phyloP scores from a whole-genome alignment of 2,888 invertebrate genomes.

The Pristionchus arcanus region DNA sequence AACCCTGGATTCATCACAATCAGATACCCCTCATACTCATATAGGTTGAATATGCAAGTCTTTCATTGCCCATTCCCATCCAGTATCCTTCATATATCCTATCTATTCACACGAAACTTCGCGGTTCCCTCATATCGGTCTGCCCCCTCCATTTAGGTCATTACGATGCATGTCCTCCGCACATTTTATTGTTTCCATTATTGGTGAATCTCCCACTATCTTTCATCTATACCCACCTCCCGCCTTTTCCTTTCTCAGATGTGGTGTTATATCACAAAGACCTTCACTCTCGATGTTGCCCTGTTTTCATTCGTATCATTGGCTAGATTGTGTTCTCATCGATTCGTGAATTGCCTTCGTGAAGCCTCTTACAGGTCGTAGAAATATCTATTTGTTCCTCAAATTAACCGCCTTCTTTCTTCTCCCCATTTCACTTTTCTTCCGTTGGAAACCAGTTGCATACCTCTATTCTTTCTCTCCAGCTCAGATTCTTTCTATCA shows the following conservation, averaged over 20 bases:
- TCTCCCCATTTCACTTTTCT: slow-evolving; percentile 26
- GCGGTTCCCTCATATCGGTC: slow-evolving; percentile 26
- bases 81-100: slow-evolving; percentile 17
- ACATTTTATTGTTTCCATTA: background rate
- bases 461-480: slow-evolving; percentile 34
- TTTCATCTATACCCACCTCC: background rate
- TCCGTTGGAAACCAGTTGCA: background rate
- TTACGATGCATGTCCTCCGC: slow-evolving; percentile 7
- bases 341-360: slow-evolving; percentile 47
- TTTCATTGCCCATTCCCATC: slow-evolving; percentile 41
- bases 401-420: background rate
- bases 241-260: slow-evolving; percentile 35
- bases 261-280: slow-evolving; percentile 46
- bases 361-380: slow-evolving; percentile 50
- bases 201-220: slow-evolving; percentile 42
- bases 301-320: background rate
- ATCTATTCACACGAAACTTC: background rate
- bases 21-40: slow-evolving; percentile 16
- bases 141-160: slow-evolving; percentile 27
- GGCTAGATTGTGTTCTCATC: background rate
- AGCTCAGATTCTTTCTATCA: slow-evolving; percentile 43
- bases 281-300: background rate
- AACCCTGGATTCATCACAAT: slow-evolving; percentile 11
- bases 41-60: slow-evolving; percentile 46
- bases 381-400: slow-evolving; percentile 47